Base-by-base conservation (phyloP, 2,888 invertebrate genomes). In the Leistus spinibarbis region DNA sequence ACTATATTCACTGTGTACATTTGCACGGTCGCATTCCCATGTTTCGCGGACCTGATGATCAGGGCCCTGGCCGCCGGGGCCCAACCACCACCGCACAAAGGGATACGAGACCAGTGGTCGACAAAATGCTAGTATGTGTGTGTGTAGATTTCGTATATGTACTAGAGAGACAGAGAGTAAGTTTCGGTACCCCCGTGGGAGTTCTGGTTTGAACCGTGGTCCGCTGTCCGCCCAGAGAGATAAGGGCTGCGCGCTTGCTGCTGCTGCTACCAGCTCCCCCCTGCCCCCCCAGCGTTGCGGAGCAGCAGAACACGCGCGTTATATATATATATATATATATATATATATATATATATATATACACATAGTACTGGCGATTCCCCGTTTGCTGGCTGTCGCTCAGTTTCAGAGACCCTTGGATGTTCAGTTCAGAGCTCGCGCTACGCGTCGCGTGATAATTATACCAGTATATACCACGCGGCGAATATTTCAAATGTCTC, bases 21-120 rank as follows among this genome's bases (percentile, higher is more conserved):
- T 60, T 60, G 60, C 63, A 63, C 63, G 63, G 22, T 63, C 22
- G 63, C 64, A 64, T 64, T 64, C 22, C 23, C 22, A n/a, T 60
- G 60, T 60, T 60, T 60, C 60, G 60, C 60, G 60, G 19, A 13
- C 60, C 60, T 22, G 60, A 60, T 60, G 19, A 20, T 19, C 60
- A 60, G 22, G 40, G 40, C 19, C 60, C 10, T 19, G 20, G 20
- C 17, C 60, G 3, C 20, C 17, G n/a, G 17, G 16, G 10, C 17
- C 60, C 20, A 19, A 22, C 60, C 60, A 60, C 19, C 16, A 20
- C 19, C 60, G 20, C 60, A 60, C 17, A 60, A 20, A 20, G 60
- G 20, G 13, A 9, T 17, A 57, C 17, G 16, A 3, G 9, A 57
- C 22, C 20, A 3, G 60, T 13, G 60, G 60, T 60, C 60, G 60